Base-by-base conservation (phyloP, 2,888 invertebrate species). In the Hoplodrina blanda region DNA sequence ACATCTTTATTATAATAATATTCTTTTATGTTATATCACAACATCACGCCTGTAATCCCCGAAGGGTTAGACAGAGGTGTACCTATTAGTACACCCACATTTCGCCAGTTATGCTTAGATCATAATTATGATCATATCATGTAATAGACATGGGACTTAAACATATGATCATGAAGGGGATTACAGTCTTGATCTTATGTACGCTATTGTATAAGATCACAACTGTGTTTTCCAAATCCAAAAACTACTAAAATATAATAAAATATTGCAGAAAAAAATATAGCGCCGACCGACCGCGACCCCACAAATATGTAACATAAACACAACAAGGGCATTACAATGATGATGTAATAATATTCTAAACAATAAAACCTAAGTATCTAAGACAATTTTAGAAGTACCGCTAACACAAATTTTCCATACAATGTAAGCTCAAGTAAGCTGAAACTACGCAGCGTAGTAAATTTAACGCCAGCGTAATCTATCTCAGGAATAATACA, bases 361-460 rank as follows among this genome's bases (percentile, higher is more conserved):
- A 17, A 46, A 17, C 46, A 46, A 46, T 46, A 46, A 46, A 46
- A 46, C 46, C 15, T 17, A 46, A 11, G 11, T 41, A 41, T 8
- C 13, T 41, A 41, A 11, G 41, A 13, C 13, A 13, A 41, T 41
- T 46, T 46, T 17, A 17, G 46, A 46, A 25, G 44, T 6, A 59
- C 44, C 20, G 33, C 15, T 7, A 15, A 11, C 44, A n/a, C 1
- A 4, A 10, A 44, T 37, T 33, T 56, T 59, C 0, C 15, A 8
- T 59, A 80, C 71, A 78, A 61, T 63, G 76, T 69, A 66, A 62
- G 8, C 33, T 49, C 4, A 49, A 72, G 76, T 69, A 66, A 62
- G 8, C 33, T 49, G 6, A 49, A 72, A 53, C 33, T 15, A 30
- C 15, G 25, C 44, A 65, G 13, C 10, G 13, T 15, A 44, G 13